These are phyloP conservation scores for Eriosoma lanigerum DNA, from an alignment of 1,140 invertebrate genomes.

Conservation along the genomic window DNA sequence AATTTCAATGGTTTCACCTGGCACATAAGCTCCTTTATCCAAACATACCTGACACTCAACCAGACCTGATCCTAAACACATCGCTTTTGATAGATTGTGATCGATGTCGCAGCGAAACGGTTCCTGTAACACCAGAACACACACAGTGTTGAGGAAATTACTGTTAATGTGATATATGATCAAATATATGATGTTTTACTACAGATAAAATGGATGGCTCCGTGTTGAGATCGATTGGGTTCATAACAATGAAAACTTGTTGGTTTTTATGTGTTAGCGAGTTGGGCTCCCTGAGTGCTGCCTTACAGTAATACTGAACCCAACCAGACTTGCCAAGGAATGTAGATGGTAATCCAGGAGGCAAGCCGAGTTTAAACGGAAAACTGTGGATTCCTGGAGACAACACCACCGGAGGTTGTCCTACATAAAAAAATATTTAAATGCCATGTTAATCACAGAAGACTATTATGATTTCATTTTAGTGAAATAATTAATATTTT, in stretches of 20 bases:
- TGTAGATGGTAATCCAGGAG: constrained; percentile 86
- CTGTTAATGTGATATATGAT: not conserved
- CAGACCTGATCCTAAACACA: constrained; percentile 77
- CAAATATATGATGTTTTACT: constrained; percentile 59
- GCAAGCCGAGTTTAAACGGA: constrained; percentile 89
- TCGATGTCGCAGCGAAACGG: constrained; percentile 87
- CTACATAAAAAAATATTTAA: constrained; percentile 59
- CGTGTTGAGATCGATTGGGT: constrained; percentile 89
- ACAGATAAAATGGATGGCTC: constrained; percentile 85
- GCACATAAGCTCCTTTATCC: constrained; percentile 89
- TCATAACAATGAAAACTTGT: constrained; percentile 96
- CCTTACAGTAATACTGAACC: constrained; percentile 94
- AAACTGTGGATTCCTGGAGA: constrained; percentile 94
- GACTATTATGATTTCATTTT: too few species aligned
- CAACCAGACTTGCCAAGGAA: constrained; percentile 92
- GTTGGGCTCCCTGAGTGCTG: constrained; percentile 83
- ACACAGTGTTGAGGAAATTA: too few species aligned
- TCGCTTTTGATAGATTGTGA: constrained; percentile 79
- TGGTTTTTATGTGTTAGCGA: constrained; percentile 93
- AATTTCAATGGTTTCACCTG: constrained; percentile 86
- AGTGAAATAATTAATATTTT: not conserved
- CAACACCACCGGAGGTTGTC: constrained; percentile 78
- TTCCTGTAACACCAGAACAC: constrained; percentile 67
- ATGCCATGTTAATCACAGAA: too few species aligned
- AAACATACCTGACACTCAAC: constrained; percentile 81